Evolutionary conservation across 2,888 invertebrate genomes (phyloP).

Genomic region (Spisula subtruncata): DNA sequence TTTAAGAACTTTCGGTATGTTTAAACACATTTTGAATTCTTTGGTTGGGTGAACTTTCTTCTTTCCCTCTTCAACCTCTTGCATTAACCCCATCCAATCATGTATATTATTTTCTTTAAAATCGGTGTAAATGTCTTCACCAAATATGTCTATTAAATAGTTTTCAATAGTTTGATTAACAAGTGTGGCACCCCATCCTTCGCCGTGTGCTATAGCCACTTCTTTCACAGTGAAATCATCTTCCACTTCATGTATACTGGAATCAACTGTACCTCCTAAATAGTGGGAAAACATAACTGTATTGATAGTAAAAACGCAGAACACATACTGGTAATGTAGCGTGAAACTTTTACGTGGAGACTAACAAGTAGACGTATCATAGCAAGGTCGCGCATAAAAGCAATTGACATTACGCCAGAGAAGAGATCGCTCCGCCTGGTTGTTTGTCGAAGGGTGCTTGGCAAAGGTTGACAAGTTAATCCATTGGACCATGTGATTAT

Average conservation of each 20-base stretch:
- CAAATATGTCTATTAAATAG: constrained; percentile 25
- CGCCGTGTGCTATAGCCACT: constrained; percentile 27
- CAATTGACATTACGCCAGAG: too few species aligned
- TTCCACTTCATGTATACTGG: constrained; percentile 37
- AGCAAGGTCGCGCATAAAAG: too few species aligned
- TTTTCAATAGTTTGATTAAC: constrained; percentile 32
- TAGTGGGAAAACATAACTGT: too few species aligned
- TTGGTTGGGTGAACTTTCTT: constrained; percentile 20
- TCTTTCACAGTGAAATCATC: constrained; percentile 35
- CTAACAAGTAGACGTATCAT: too few species aligned
- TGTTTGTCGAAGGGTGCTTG: too few species aligned
- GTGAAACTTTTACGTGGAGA: too few species aligned
- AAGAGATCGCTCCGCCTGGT: too few species aligned
- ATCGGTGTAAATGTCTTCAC: constrained; percentile 11
- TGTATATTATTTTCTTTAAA: constrained; percentile 23
- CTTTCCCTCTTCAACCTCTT: constrained; percentile 31
- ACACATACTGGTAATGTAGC: too few species aligned
- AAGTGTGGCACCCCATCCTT: constrained; percentile 36
- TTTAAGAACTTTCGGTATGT: not conserved
- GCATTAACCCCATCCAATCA: constrained; percentile 28
- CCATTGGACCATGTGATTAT: too few species aligned
- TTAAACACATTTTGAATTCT: constrained; percentile 11
- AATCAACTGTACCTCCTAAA: constrained; percentile 41
- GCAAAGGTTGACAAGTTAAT: too few species aligned
- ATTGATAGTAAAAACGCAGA: too few species aligned